Base-by-base conservation (phyloP, 2,797 vertebrate species). In the Takifugu ocellatus region DNA sequence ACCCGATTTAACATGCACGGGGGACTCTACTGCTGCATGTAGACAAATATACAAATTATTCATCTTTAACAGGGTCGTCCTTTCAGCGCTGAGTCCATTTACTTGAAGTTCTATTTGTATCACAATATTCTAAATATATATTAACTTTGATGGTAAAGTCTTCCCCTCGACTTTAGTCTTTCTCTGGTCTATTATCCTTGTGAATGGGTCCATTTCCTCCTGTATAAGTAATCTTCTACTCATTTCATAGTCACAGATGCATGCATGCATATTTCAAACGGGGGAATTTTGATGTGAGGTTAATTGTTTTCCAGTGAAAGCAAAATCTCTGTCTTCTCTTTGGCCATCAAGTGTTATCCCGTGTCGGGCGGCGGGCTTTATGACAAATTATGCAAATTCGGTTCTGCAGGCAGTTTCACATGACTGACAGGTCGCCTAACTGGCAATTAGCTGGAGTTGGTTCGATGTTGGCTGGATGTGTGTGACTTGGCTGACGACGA, bases 401-500 rank as follows among this genome's bases (percentile, higher is more conserved):
- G 10, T 64, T 67, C 62, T 55, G 68, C 59, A 63, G 0, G 54
- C 68, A 54, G 63, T 79, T 84, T 46, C 69, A 65, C 50, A 67
- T 77, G 75, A 87, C 54, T 87, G 86, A 83, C 84, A 83, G 68
- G 61, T 27, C 66, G 52, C 55, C 79, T 82, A 78, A 85, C 76
- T 77, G 61, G 66, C 78, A 83, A 85, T 88, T 85, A 84, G 63
- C 65, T 56, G 73, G 68, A 57, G 80, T 65, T 66, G 73, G 67
- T 62, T 70, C 78, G 77, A 68, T 66, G 85, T 81, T 84, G 84
- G 79, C 63, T 55, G 52, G 54, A 67, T 25, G 25, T 1, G 29
- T 59, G 67, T 75, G 77, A 75, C 63, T 39, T 73, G 72, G 66
- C 66, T 77, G 61, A 66, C 77, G 77, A 78, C 77, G 82, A 74